Percentiles rank a stretch among this genome's conserved stretches.
Conservation (phyloP, 1,140 invertebrate species). For the Drosophila tsacasi region DNA sequence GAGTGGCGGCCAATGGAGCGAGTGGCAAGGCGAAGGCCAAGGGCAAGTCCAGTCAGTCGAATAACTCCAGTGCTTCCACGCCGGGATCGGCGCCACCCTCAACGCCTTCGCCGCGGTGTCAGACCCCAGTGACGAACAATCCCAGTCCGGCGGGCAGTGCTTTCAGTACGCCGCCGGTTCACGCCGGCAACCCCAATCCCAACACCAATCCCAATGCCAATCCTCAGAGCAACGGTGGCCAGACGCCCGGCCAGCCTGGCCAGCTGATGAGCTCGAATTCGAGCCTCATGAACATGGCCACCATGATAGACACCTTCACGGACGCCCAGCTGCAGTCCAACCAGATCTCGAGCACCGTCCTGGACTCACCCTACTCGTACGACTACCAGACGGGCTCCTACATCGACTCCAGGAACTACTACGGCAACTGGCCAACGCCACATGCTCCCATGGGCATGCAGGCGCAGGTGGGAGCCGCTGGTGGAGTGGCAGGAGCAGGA, state of each 20-base stretch:
- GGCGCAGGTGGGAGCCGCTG: slow-evolving; percentile 29
- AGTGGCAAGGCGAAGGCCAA: slow-evolving; percentile 61
- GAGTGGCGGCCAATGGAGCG: slow-evolving; percentile 25
- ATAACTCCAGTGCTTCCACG: slow-evolving; percentile 74
- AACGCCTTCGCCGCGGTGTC: slow-evolving; percentile 83
- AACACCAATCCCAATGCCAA: slow-evolving; percentile 50
- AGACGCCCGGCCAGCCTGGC: slow-evolving; percentile 54
- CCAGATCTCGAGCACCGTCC: slow-evolving; percentile 92
- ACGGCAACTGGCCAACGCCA: slow-evolving; percentile 80
- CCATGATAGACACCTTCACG: slow-evolving; percentile 90
- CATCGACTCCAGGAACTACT: slow-evolving; percentile 84
- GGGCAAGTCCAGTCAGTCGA: slow-evolving; percentile 72
- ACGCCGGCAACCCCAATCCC: slow-evolving; percentile 57
- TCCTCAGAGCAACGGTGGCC: slow-evolving; percentile 35
- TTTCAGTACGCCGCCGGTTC: slow-evolving; percentile 80
- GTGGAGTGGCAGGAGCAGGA: slow-evolving; percentile 13
- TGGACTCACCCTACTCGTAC: slow-evolving; percentile 91
- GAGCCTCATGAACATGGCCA: slow-evolving; percentile 89
- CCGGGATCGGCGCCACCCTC: slow-evolving; percentile 85
- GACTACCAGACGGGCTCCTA: slow-evolving; percentile 87
- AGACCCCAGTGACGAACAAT: slow-evolving; percentile 85
- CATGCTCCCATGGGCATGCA: slow-evolving; percentile 67
- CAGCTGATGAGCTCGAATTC: slow-evolving; percentile 86
- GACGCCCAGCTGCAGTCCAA: slow-evolving; percentile 92
- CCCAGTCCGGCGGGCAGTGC: slow-evolving; percentile 84